Evolutionary conservation across 2,797 vertebrate species (phyloP), one percentile per base, ranked within the genome.

Genomic region (Malurus leucopterus): DNA sequence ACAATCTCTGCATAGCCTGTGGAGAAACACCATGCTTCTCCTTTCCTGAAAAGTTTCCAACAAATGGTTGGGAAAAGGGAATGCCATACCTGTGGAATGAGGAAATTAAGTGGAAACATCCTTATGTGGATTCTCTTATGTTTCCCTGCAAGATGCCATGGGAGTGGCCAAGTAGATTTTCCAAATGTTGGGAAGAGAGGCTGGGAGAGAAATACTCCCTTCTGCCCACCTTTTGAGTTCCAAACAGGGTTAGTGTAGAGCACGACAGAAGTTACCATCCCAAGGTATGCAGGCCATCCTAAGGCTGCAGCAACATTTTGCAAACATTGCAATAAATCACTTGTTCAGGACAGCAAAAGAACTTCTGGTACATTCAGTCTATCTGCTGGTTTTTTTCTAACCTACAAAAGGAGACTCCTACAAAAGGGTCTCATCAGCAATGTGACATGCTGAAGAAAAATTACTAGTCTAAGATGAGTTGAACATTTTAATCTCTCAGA

Each of bases 21-120:
- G 13, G 50, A 64, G 55, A 78, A 24, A 19, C 24, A 21, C 8
- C 0, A 0, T 7, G 19, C 15, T 71, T 30, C 51, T 51, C 16
- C 41, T 68, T 82, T 57, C 34, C 29, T 46, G 36, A 22, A 24
- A 47, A 38, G 29, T 51, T 84, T 73, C 44, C n/a, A 64, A 6
- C 8, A 80, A 49, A 22, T 14, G 9, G 6, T 19, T 53, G 30
- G n/a, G 38, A 23, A 86, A 38, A 47, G 7, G 8, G 16, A 32
- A 34, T 2, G 9, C 24, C 2, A 4, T 49, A 49, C 13, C 15
- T 38, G 32, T 73, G n/a, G n/a, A 77, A 74, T 1, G 5, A 54
- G 19, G 22, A 40, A 29, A 46, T 43, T 5, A 38, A 41, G 20
- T 0, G 0, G 34, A 40, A 64, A 29, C 26, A 41, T 38, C 34